Base-by-base conservation (phyloP, 2,797 vertebrate genomes). In the Chelon auratus region DNA sequence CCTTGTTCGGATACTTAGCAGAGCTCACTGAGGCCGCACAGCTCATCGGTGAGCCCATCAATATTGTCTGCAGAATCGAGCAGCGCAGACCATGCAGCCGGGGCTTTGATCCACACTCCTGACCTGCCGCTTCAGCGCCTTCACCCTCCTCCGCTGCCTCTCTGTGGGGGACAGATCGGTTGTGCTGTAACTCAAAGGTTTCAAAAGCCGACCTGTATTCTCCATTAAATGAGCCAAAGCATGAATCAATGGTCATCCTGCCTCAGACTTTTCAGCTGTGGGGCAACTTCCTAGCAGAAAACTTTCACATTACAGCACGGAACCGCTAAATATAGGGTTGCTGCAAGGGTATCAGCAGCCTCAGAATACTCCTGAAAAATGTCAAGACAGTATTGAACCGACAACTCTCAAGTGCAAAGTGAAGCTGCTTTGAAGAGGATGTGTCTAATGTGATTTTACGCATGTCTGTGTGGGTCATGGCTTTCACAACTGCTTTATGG, bases 391-490 rank as follows among this genome's bases (percentile, higher is more conserved):
- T 47, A 48, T 60, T 75, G 64, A 81, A 72, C 17, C 56, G 11
- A 54, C 58, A 62, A 37, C 26, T 30, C 52, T 30, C n/a, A 26
- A 68, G 66, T 62, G 50, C 62, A 80, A 75, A 76, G 58, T 43
- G 68, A 74, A 70, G 75, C 62, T 39, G 62, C 80, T 86, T 82
- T 83, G 77, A 88, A 81, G 79, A 58, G 47, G 75, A 85, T 75
- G 60, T 53, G 48, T 45, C 65, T 85, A 87, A 88, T 82, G 72
- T 54, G 77, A 89, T 84, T 89, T 93, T 90, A 71, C 82, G 80
- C 73, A 77, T 87, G 74, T 94, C 89, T 76, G 82, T 92, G 84
- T 92, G 91, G 94, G 92, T 94, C 87, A 92, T 75, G 74, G 93
- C 90, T 90, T 91, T 91, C 87, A 75, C 90, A 89, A 88, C 85